These are phyloP conservation scores for Drosophila mercatorum DNA, from an alignment of 2,888 invertebrate species.

Conservation along the genomic window DNA sequence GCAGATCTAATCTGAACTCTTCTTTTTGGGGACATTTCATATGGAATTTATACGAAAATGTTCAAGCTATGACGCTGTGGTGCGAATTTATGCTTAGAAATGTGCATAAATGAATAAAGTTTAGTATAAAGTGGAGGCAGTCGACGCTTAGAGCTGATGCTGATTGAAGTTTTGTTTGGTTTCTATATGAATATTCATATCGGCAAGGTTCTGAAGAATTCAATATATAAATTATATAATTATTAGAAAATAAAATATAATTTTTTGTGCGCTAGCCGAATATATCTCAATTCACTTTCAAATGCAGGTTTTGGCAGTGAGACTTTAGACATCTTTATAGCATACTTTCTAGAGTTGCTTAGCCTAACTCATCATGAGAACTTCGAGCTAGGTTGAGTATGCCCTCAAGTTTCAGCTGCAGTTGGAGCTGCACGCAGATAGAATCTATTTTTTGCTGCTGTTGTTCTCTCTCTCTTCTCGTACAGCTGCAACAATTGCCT, in stretches of 20 bases:
- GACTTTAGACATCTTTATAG: conserved; percentile 12
- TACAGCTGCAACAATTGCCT: conserved; percentile 59
- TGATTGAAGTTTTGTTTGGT: neutral
- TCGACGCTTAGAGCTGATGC: neutral
- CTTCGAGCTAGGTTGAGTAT: neutral
- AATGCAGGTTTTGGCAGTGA: too few species aligned
- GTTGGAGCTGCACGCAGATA: conserved; percentile 28
- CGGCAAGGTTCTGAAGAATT: too few species aligned
- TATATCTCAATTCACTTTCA: neutral
- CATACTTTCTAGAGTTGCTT: conserved; percentile 43
- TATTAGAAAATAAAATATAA: neutral
- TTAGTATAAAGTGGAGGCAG: neutral
- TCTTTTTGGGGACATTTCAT: neutral
- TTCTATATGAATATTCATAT: neutral
- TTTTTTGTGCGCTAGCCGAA: too few species aligned
- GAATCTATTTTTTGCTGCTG: conserved; percentile 30
- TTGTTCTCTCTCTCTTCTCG: conserved; percentile 16
- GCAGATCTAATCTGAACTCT: conserved; percentile 1
- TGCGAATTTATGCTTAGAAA: neutral
- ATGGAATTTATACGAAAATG: neutral
- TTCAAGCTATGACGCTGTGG: neutral
- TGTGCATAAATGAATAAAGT: conserved; percentile 11
- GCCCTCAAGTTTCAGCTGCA: conserved; percentile 1
- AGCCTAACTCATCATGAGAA: neutral
- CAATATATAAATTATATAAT: neutral